A percentile compares a stretch with the other conserved stretches of the same genome.
phyloP scores from a whole-genome alignment of 2,888 invertebrate genomes.

The Diarsia brunnea region DNA sequence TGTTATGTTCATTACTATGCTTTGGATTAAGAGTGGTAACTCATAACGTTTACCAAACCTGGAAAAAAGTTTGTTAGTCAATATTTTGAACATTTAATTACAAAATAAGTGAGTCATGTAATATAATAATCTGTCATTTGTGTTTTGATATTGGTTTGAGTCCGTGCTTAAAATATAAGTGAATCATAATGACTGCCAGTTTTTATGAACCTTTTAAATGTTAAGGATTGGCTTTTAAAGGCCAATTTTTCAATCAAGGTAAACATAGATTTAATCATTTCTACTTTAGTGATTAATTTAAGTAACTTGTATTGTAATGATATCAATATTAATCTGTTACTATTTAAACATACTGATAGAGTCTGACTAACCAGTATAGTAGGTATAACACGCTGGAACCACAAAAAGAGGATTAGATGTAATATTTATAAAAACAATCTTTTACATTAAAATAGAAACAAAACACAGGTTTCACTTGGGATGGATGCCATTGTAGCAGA shows the following conservation, averaged over 20 bases:
- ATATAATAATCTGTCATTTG: neutral
- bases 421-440: neutral
- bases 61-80: slow-evolving; percentile 75
- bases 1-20: slow-evolving; percentile 98
- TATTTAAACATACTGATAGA: slow-evolving; percentile 28
- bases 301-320: neutral
- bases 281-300: neutral
- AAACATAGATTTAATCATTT: neutral
- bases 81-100: neutral
- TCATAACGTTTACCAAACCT: slow-evolving; percentile 99
- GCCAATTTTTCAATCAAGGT: neutral
- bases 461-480: neutral
- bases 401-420: neutral
- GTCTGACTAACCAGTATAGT: neutral
- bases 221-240: too few species aligned
- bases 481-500: neutral
- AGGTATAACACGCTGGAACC: neutral
- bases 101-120: neutral
- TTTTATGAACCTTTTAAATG: neutral
- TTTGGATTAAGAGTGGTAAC: slow-evolving; percentile 98
- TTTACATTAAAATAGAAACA: neutral
- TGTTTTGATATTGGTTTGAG: slow-evolving; percentile 14
- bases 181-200: slow-evolving; percentile 3
- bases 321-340: slow-evolving; percentile 30
- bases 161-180: neutral